These are phyloP conservation scores for Anabacerthia variegaticeps DNA, from an alignment of 2,797 vertebrate genomes.

Conservation along the genomic window DNA sequence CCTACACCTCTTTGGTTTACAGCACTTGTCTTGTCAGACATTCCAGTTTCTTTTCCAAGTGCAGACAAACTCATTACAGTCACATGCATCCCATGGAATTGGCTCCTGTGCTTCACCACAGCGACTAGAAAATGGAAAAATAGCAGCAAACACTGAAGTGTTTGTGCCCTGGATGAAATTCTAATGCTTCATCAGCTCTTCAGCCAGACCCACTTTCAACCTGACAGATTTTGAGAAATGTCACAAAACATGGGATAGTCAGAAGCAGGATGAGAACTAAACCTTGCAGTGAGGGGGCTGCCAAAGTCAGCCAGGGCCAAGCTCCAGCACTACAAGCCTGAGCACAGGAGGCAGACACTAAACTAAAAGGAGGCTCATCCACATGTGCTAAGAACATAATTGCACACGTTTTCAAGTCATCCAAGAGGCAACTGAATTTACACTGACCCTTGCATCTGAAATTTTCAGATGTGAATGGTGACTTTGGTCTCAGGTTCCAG, in stretches of 20 bases:
- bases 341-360: neutral
- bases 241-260: accelerated
- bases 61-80: neutral
- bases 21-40: neutral
- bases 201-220: neutral
- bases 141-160: neutral
- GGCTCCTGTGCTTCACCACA: neutral
- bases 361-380: neutral
- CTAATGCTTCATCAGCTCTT: neutral
- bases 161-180: neutral
- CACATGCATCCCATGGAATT: neutral
- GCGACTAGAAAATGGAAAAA: neutral
- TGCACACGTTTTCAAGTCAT: neutral
- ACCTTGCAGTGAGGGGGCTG: neutral
- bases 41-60: neutral
- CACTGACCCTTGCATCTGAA: neutral
- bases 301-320: neutral
- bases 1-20: neutral
- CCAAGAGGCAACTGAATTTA: neutral
- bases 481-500: neutral
- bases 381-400: neutral
- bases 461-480: neutral
- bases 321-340: neutral
- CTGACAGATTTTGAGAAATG: neutral
- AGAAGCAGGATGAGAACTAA: neutral